A percentile compares a stretch with the other conserved stretches of the same genome.
These are phyloP conservation scores for Cyanoramphus novaezelandiae DNA, from an alignment of 2,113 vertebrate species.

Conservation along the genomic window DNA sequence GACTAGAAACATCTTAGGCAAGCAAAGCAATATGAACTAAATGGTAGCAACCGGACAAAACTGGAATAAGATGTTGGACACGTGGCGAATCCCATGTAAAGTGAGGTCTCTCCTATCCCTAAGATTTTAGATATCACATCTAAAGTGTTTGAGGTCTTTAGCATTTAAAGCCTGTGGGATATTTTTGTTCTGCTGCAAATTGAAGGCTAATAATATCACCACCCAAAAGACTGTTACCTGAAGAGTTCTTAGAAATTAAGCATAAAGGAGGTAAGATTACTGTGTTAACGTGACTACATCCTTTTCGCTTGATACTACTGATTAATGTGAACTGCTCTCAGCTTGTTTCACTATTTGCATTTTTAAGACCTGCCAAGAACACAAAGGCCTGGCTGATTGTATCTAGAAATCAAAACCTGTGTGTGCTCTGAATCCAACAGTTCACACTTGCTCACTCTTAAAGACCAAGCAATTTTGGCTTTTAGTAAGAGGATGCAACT, in stretches of 20 bases:
- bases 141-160: background rate
- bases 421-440: background rate
- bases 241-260: background rate
- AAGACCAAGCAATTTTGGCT: background rate
- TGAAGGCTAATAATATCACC: background rate
- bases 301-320: background rate
- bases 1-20: background rate
- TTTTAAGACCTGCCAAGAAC: background rate
- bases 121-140: background rate
- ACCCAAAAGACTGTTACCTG: background rate
- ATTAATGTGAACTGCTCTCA: background rate
- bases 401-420: background rate
- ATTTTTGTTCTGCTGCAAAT: background rate
- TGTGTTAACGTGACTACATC: background rate
- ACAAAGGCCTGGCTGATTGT: background rate
- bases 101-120: background rate
- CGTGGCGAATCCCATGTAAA: background rate
- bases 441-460: background rate
- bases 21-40: background rate
- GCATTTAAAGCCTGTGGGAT: accelerated
- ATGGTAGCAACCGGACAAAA: background rate
- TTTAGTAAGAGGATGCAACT: background rate
- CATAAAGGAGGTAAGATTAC: background rate
- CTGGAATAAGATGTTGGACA: background rate
- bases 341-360: background rate